Percentiles rank a stretch among this genome's conserved stretches.
Evolutionary conservation across 2,888 invertebrate species (phyloP).

Genomic region (Ditula angustiorana): DNA sequence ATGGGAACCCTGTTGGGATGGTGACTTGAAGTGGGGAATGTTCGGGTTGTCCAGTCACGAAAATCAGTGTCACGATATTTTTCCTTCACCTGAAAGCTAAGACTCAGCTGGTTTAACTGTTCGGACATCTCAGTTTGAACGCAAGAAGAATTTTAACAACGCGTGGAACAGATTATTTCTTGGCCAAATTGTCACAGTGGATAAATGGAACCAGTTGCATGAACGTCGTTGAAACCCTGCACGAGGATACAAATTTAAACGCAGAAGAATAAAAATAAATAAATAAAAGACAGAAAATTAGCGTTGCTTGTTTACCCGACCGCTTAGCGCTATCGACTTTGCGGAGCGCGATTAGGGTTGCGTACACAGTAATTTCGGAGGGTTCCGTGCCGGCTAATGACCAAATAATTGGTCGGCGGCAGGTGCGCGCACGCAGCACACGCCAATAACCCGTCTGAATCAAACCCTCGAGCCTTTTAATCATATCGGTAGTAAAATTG

Average conservation of each 20-base stretch:
- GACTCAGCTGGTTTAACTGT: too few species aligned
- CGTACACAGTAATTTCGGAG: constrained; percentile 62
- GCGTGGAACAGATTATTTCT: too few species aligned
- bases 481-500: constrained; percentile 40
- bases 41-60: too few species aligned
- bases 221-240: too few species aligned
- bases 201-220: too few species aligned
- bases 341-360: constrained; percentile 50
- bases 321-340: constrained; percentile 40
- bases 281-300: constrained; percentile 16
- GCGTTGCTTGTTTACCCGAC: constrained; percentile 39
- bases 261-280: not conserved
- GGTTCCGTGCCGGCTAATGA: constrained; percentile 70
- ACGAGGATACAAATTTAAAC: not conserved
- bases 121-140: too few species aligned
- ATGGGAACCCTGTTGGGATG: too few species aligned
- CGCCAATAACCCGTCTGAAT: constrained; percentile 59
- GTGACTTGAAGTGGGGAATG: too few species aligned
- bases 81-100: too few species aligned
- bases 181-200: too few species aligned
- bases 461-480: constrained; percentile 33
- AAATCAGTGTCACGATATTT: too few species aligned
- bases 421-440: constrained; percentile 80
- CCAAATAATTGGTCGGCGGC: constrained; percentile 72
- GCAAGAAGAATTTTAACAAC: too few species aligned